Evolutionary conservation across 2,888 invertebrate genomes (phyloP).

Genomic region (Eupithecia abbreviata): DNA sequence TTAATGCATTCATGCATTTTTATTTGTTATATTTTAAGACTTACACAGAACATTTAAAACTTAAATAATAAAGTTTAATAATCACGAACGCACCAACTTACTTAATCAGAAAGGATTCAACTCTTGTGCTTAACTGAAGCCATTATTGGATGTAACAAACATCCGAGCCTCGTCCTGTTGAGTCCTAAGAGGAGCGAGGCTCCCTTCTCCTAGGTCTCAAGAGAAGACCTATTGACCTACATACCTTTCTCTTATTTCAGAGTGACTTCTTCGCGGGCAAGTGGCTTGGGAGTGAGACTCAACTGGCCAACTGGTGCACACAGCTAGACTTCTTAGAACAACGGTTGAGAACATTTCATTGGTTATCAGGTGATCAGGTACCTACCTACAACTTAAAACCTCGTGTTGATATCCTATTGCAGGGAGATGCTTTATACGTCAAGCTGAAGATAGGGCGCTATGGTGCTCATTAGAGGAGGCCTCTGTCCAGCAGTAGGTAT

Average conservation of each 20-base stretch:
- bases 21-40: too few species aligned
- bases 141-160: neutral
- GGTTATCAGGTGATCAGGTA: conserved; percentile 70
- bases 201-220: neutral
- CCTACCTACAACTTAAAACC: neutral
- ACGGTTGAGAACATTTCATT: conserved; percentile 52
- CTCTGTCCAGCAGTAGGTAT: neutral
- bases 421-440: neutral
- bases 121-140: neutral
- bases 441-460: neutral
- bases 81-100: neutral
- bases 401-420: neutral
- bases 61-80: neutral
- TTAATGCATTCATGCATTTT: too few species aligned
- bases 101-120: neutral
- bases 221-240: neutral
- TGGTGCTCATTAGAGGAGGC: neutral
- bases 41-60: too few species aligned
- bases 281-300: conserved; percentile 49
- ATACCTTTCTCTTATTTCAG: conserved; percentile 52
- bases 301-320: conserved; percentile 57
- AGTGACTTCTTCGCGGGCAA: conserved; percentile 62
- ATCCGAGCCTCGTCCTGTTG: too few species aligned
- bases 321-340: conserved; percentile 65
- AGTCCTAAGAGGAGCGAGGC: too few species aligned